Conservation (phyloP, 2,797 vertebrate species). For the Oreortyx pictus region DNA sequence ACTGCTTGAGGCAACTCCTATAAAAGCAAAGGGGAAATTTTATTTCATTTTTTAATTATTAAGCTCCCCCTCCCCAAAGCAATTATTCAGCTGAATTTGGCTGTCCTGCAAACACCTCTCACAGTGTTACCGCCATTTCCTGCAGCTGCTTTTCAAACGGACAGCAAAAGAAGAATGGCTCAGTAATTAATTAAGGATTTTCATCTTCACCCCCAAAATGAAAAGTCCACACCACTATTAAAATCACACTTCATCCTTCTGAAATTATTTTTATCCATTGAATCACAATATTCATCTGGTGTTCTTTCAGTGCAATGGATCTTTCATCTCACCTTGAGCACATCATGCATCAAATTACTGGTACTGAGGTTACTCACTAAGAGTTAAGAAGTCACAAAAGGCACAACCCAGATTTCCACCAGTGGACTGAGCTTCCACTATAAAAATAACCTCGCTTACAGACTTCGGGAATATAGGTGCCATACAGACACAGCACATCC, state of each 20-base stretch:
- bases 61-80: neutral
- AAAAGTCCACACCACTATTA: neutral
- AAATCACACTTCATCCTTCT: neutral
- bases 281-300: neutral
- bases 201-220: neutral
- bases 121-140: neutral
- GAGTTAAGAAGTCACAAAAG: neutral
- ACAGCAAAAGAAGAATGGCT: neutral
- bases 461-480: neutral
- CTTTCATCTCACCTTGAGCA: neutral
- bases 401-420: neutral
- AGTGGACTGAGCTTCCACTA: neutral
- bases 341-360: neutral
- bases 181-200: neutral
- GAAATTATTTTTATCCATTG: neutral
- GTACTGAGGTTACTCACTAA: neutral
- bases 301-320: neutral
- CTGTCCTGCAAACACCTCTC: neutral
- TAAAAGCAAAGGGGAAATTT: neutral
- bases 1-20: constrained; percentile 91
- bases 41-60: too few species aligned
- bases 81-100: neutral
- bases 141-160: neutral
- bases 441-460: neutral
- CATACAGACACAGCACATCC: neutral